Conservation (phyloP, 1,140 invertebrate species). For the Aphidius gifuensis region DNA sequence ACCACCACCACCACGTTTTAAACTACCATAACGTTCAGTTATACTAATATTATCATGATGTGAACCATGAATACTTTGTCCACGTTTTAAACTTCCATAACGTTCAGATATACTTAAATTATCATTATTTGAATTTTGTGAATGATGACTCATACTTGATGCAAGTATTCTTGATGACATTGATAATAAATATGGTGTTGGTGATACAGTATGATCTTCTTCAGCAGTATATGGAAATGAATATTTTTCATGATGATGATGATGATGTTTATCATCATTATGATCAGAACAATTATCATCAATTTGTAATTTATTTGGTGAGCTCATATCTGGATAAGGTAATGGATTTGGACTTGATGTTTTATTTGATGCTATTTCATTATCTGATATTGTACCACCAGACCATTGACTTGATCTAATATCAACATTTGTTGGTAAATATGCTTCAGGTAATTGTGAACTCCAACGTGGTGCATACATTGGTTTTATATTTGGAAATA, state of each 20-base stretch:
- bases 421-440: constrained; percentile 53
- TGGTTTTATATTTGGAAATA: constrained; percentile 69
- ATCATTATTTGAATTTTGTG: constrained; percentile 55
- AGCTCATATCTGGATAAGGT: constrained; percentile 67
- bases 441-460: constrained; percentile 65
- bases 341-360: constrained; percentile 69
- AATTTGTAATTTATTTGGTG: constrained; percentile 59
- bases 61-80: constrained; percentile 46
- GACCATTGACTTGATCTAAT: constrained; percentile 72
- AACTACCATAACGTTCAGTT: constrained; percentile 47
- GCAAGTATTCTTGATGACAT: constrained; percentile 49
- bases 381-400: constrained; percentile 72
- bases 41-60: constrained; percentile 47
- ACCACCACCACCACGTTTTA: constrained; percentile 27
- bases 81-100: constrained; percentile 49
- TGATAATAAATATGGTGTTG: constrained; percentile 54
- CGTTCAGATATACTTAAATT: constrained; percentile 45
- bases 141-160: constrained; percentile 55
- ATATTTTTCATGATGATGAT: constrained; percentile 72
- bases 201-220: constrained; percentile 56
- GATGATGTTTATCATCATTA: constrained; percentile 65
- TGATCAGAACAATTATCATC: constrained; percentile 68
- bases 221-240: constrained; percentile 70
- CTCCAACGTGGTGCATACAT: constrained; percentile 70
- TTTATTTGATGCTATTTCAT: constrained; percentile 64